phyloP scores from a whole-genome alignment of 2,113 vertebrate species.

The Catharus fuscescens region DNA sequence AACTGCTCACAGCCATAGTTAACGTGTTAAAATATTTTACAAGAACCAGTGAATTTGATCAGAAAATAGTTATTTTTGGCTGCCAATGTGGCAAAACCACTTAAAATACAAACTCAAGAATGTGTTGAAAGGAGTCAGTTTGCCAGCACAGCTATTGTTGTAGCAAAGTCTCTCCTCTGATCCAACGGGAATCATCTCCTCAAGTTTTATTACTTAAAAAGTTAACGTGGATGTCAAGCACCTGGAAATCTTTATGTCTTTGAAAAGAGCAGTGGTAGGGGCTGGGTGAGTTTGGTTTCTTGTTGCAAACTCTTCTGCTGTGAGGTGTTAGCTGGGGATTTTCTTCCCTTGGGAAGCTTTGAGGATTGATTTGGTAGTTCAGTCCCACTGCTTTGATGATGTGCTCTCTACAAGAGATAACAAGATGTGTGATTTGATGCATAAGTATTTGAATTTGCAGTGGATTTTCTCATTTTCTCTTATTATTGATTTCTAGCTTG shows the following conservation, averaged over 20 bases:
- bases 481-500: not conserved
- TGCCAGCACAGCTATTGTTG: slow-evolving; percentile 26
- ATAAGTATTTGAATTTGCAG: not conserved
- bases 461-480: not conserved
- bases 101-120: slow-evolving; percentile 40
- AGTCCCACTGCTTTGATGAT: not conserved
- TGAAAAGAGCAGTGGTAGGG: not conserved
- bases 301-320: not conserved
- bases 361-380: not conserved
- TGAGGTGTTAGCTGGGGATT: not conserved
- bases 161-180: not conserved
- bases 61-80: slow-evolving; percentile 60
- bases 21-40: slow-evolving; percentile 21
- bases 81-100: slow-evolving; percentile 47
- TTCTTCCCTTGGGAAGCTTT: not conserved
- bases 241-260: not conserved
- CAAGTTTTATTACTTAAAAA: not conserved
- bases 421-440: not conserved
- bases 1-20: not conserved
- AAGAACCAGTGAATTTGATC: slow-evolving; percentile 43
- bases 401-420: not conserved
- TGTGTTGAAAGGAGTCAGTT: slow-evolving; percentile 31
- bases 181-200: not conserved
- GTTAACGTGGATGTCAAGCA: not conserved
- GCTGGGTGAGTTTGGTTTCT: not conserved